Percentiles rank a stretch among this genome's conserved stretches.
Evolutionary conservation across 2,888 invertebrate species (phyloP).

Genomic region (Diploptera punctata): DNA sequence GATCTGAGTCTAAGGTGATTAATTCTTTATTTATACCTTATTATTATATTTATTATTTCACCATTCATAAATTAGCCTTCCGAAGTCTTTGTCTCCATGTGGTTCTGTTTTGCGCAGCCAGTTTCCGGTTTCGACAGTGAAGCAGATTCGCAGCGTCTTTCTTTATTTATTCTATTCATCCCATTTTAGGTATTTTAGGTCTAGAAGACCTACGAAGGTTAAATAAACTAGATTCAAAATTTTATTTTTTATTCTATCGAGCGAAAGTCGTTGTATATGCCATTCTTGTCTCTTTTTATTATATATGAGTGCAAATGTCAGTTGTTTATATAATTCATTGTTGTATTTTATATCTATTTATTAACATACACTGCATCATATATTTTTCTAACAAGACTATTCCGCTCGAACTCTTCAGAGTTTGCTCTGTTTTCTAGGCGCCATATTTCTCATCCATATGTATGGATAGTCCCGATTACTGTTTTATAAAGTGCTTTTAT

Average conservation of each 20-base stretch:
- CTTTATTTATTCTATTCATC: neutral
- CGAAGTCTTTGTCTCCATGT: neutral
- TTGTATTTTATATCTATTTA: neutral
- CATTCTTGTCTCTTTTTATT: too few species aligned
- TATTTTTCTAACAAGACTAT: neutral
- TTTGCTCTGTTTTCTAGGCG: neutral
- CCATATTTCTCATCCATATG: neutral
- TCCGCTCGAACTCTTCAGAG: neutral
- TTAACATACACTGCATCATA: neutral
- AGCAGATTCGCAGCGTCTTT: neutral
- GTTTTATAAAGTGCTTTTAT: neutral
- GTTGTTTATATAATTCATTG: neutral
- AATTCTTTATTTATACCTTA: too few species aligned
- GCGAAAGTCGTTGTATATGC: too few species aligned
- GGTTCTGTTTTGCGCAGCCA: neutral
- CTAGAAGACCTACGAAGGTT: neutral
- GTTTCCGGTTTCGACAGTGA: neutral
- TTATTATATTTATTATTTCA: too few species aligned
- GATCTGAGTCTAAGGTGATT: too few species aligned
- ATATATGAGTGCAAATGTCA: too few species aligned
- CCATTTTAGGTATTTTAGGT: neutral
- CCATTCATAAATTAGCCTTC: too few species aligned
- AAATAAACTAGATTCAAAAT: too few species aligned
- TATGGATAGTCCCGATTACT: neutral
- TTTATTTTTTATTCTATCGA: too few species aligned